These are phyloP conservation scores for Cotesia chilonis DNA, from an alignment of 1,140 invertebrate genomes.

Conservation along the genomic window DNA sequence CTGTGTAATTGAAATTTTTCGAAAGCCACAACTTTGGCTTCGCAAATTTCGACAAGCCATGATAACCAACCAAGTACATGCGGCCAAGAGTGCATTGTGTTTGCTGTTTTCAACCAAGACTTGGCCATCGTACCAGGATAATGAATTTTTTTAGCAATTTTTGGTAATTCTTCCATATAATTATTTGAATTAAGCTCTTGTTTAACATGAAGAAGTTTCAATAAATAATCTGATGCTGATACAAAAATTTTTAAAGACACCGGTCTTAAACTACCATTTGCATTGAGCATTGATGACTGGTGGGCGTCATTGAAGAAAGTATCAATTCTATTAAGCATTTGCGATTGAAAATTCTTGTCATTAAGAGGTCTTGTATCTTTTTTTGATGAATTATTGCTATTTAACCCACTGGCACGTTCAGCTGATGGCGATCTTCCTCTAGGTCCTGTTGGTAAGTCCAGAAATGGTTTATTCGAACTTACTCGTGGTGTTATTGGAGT, in stretches of 20 bases:
- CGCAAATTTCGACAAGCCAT: slow-evolving; percentile 65
- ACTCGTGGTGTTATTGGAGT: slow-evolving; percentile 30
- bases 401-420: slow-evolving; percentile 47
- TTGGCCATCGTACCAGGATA: slow-evolving; percentile 69
- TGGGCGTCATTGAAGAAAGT: slow-evolving; percentile 47
- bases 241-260: slow-evolving; percentile 59
- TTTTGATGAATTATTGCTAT: slow-evolving; percentile 40
- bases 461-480: background rate
- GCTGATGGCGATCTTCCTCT: slow-evolving; percentile 50
- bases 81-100: slow-evolving; percentile 68
- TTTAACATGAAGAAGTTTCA: slow-evolving; percentile 49
- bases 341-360: slow-evolving; percentile 55
- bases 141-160: slow-evolving; percentile 65
- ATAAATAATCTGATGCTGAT: slow-evolving; percentile 47
- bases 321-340: slow-evolving; percentile 55
- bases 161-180: slow-evolving; percentile 64
- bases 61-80: slow-evolving; percentile 68
- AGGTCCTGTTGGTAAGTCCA: slow-evolving; percentile 28
- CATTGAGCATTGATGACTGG: slow-evolving; percentile 49
- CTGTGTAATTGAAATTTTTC: slow-evolving; percentile 44
- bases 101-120: slow-evolving; percentile 70
- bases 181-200: slow-evolving; percentile 49
- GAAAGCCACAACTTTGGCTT: slow-evolving; percentile 43
- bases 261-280: slow-evolving; percentile 55
- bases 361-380: slow-evolving; percentile 57